Evolutionary conservation across 2,888 invertebrate species (phyloP).

Genomic region (Eupithecia inturbata): DNA sequence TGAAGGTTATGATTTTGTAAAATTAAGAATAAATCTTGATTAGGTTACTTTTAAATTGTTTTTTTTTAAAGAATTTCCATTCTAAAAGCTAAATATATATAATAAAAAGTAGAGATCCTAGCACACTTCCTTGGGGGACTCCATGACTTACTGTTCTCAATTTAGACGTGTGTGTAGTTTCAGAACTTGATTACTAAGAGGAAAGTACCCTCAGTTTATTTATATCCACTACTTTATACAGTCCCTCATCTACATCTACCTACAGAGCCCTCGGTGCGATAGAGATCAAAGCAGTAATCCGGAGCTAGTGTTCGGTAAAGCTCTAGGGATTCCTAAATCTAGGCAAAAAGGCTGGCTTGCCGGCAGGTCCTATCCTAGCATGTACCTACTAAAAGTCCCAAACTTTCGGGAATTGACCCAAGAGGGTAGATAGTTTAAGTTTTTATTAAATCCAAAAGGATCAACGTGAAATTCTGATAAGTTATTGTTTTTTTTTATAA

Average conservation of each 20-base stretch:
- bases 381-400: neutral
- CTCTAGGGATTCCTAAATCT: neutral
- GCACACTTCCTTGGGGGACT: too few relatives aligned
- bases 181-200: neutral
- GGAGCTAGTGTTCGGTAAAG: neutral
- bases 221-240: neutral
- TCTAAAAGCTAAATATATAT: too few relatives aligned
- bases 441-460: neutral
- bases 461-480: neutral
- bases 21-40: too few relatives aligned
- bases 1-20: too few relatives aligned
- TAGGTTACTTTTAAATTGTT: too few relatives aligned
- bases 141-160: too few relatives aligned
- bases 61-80: too few relatives aligned
- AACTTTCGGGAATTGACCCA: neutral
- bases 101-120: too few relatives aligned
- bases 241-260: neutral
- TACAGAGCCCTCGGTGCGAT: neutral
- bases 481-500: neutral
- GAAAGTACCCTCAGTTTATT: neutral
- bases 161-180: too few relatives aligned
- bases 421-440: neutral
- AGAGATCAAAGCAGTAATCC: constrained; percentile 2
- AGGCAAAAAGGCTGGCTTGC: constrained; percentile 1
- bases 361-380: neutral